phyloP scores from a whole-genome alignment of 2,888 invertebrate genomes.

The Linnaemya tessellans region DNA sequence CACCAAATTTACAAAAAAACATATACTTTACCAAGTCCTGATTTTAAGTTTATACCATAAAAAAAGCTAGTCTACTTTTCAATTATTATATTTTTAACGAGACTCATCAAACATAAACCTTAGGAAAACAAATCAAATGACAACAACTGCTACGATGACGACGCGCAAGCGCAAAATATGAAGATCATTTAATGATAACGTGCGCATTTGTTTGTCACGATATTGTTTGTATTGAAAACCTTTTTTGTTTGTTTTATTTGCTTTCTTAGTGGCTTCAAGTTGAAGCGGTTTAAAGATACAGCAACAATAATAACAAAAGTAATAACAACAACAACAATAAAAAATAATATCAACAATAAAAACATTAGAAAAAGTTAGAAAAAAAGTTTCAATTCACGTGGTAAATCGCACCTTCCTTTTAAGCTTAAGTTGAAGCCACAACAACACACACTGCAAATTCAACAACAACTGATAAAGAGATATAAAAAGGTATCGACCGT shows the following conservation, averaged over 20 bases:
- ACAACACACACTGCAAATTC: slow-evolving; percentile 18
- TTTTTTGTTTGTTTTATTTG: slow-evolving; percentile 75
- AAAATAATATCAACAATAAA: slow-evolving; percentile 50
- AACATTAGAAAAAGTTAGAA: slow-evolving; percentile 26
- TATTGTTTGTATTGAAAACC: slow-evolving; percentile 71
- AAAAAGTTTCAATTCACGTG: slow-evolving; percentile 64
- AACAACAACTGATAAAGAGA: slow-evolving; percentile 47
- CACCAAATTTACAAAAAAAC: too few species aligned
- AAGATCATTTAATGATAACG: slow-evolving; percentile 81
- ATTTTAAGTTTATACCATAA: slow-evolving; percentile 34
- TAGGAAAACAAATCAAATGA: slow-evolving; percentile 66
- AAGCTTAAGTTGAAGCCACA: slow-evolving; percentile 8
- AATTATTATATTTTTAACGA: slow-evolving; percentile 66
- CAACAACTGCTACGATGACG: slow-evolving; percentile 61
- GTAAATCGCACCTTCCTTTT: slow-evolving; percentile 70
- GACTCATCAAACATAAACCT: slow-evolving; percentile 51
- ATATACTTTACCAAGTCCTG: not conserved
- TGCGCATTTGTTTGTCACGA: slow-evolving; percentile 82
- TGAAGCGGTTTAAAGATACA: slow-evolving; percentile 42
- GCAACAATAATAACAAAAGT: slow-evolving; percentile 42
- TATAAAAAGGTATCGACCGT: slow-evolving; percentile 34
- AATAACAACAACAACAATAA: slow-evolving; percentile 48
- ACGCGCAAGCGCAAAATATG: slow-evolving; percentile 73
- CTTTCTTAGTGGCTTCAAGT: slow-evolving; percentile 12
- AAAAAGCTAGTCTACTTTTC: slow-evolving; percentile 21